Conservation (phyloP, 1,140 invertebrate species). For the Procambarus clarkii region DNA sequence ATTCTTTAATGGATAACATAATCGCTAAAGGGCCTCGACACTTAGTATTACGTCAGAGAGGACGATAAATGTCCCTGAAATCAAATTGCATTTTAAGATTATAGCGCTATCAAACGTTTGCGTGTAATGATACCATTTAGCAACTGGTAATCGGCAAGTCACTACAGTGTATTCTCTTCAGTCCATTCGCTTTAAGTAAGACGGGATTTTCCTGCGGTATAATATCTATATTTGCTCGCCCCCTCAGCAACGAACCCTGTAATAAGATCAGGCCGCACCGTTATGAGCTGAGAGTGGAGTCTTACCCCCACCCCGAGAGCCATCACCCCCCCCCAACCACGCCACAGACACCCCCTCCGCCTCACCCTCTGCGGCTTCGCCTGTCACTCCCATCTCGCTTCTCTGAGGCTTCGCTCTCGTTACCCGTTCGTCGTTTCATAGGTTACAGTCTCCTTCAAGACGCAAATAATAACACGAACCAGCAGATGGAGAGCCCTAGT, state of each 20-base stretch:
- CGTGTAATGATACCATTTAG: not conserved
- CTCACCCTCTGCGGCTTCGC: too few relatives aligned
- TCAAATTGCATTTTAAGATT: not conserved
- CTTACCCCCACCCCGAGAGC: not conserved
- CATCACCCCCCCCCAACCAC: not conserved
- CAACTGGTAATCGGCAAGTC: not conserved
- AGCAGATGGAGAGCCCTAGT: too few relatives aligned
- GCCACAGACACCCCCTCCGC: too few relatives aligned
- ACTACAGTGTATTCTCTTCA: not conserved
- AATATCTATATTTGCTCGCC: constrained; percentile 2
- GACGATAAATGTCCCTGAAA: not conserved
- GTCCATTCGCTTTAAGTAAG: not conserved
- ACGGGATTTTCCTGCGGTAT: not conserved
- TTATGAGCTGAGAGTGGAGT: not conserved
- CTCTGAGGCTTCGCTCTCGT: too few relatives aligned
- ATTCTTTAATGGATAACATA: not conserved
- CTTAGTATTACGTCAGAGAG: not conserved
- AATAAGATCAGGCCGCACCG: not conserved
- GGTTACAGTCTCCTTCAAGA: too few relatives aligned
- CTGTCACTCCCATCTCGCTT: too few relatives aligned
- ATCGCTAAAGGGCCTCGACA: not conserved
- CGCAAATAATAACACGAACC: too few relatives aligned
- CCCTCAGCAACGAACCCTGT: not conserved
- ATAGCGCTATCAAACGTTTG: not conserved
- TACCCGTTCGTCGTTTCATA: too few relatives aligned